Percentiles rank a stretch among this genome's conserved stretches.
Evolutionary conservation across 2,113 vertebrate genomes (phyloP).

Genomic region (Charadrius vociferus): DNA sequence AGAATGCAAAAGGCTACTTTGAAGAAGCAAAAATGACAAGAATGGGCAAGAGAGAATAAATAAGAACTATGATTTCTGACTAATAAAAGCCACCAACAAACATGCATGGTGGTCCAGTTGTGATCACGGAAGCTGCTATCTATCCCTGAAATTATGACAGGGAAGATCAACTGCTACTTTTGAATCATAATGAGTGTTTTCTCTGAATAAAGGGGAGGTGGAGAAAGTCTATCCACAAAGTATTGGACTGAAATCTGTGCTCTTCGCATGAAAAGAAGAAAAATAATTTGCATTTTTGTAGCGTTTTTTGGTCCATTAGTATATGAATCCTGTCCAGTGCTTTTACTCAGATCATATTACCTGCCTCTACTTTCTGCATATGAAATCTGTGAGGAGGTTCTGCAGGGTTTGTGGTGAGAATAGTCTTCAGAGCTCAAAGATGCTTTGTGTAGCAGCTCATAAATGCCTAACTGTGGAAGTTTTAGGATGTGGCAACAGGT

Average conservation of each 20-base stretch:
- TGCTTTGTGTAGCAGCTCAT: background rate
- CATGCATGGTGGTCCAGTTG: background rate
- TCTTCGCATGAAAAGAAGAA: background rate
- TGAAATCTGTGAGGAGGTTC: background rate
- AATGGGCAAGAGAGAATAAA: background rate
- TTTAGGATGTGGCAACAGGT: background rate
- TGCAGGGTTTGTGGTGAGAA: background rate
- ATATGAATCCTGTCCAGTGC: background rate
- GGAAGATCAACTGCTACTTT: background rate
- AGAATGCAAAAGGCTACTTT: background rate
- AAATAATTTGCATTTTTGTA: background rate
- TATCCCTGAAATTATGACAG: background rate
- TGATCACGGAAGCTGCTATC: background rate
- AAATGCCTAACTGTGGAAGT: background rate
- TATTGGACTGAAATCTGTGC: background rate
- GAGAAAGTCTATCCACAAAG: background rate
- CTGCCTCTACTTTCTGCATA: background rate
- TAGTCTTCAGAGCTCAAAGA: background rate
- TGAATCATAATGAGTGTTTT: background rate
- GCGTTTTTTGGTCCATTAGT: background rate
- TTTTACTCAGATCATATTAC: background rate
- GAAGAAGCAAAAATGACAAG: background rate
- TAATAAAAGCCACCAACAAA: background rate
- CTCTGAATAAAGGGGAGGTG: background rate
- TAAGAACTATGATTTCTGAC: background rate